Conservation (phyloP, 2,888 invertebrate species). For the Pomacea canaliculata region DNA sequence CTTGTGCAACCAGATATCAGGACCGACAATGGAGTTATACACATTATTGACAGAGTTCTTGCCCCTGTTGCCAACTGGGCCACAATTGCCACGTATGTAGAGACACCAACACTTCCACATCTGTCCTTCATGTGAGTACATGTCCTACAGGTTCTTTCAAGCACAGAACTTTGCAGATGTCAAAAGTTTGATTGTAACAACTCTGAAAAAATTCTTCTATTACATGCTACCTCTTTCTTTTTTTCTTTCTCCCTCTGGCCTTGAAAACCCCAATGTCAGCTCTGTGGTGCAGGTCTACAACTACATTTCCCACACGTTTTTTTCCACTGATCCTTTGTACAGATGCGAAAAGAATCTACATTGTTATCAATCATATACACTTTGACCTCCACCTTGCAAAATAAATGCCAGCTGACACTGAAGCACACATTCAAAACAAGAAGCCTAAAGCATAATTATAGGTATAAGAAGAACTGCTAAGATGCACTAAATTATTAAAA, state of each 20-base stretch:
- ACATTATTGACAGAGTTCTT: slow-evolving; percentile 53
- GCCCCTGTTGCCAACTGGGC: slow-evolving; percentile 46
- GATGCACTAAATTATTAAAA: no score
- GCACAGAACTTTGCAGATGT: no score
- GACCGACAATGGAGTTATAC: slow-evolving; percentile 52
- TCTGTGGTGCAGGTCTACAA: not conserved
- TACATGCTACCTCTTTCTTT: not conserved
- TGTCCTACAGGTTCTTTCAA: not conserved
- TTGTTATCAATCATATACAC: no score
- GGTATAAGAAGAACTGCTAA: no score
- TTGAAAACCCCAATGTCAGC: not conserved
- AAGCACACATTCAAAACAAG: no score
- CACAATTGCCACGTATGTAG: slow-evolving; percentile 48
- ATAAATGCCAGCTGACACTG: no score
- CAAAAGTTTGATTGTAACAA: no score
- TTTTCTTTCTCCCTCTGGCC: not conserved
- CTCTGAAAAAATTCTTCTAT: not conserved
- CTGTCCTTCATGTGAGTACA: slow-evolving; percentile 47
- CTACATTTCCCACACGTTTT: no score
- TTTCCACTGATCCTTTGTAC: no score
- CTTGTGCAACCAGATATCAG: slow-evolving; percentile 43
- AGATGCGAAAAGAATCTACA: no score
- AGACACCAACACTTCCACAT: slow-evolving; percentile 42
- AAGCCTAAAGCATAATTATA: no score
- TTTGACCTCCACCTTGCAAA: no score